Evolutionary conservation across 2,113 vertebrate genomes (phyloP).

Genomic region (Clarias macrocephalus): DNA sequence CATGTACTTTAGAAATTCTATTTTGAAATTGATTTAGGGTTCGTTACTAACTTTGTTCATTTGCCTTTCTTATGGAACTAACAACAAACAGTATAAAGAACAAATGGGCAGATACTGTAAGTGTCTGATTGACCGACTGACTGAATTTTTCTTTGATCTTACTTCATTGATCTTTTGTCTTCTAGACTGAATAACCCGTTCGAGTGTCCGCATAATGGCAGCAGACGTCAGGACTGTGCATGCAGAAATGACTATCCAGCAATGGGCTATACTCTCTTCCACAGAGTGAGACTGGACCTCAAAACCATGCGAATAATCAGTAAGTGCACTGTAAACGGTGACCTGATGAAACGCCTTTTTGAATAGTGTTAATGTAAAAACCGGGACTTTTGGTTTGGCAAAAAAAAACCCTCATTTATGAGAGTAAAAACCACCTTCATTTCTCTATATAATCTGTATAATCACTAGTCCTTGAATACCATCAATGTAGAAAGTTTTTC

Average conservation of each 20-base stretch:
- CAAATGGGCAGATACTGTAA: not conserved
- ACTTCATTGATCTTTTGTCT: not conserved
- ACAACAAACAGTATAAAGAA: not conserved
- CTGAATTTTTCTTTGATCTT: not conserved
- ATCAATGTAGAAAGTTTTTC: too few relatives aligned
- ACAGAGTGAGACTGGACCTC: slow-evolving; percentile 89
- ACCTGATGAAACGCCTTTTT: not conserved
- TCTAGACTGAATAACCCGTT: slow-evolving; percentile 88
- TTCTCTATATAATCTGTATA: too few relatives aligned
- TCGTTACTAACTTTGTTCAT: not conserved
- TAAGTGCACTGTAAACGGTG: slow-evolving; percentile 67
- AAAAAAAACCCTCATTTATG: too few relatives aligned
- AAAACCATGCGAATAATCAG: slow-evolving; percentile 86
- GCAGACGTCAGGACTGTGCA: slow-evolving; percentile 82
- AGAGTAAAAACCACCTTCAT: too few relatives aligned
- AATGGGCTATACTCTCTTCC: slow-evolving; percentile 87
- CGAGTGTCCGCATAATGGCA: slow-evolving; percentile 92
- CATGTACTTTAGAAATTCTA: not conserved
- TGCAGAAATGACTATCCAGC: slow-evolving; percentile 87
- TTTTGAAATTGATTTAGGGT: not conserved
- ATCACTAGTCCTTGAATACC: too few relatives aligned
- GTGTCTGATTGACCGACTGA: not conserved
- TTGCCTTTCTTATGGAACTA: not conserved
- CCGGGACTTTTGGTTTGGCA: too few relatives aligned
- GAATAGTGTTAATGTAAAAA: too few relatives aligned